Base-by-base conservation (phyloP, 2,113 vertebrate genomes). In the Malurus melanocephalus region DNA sequence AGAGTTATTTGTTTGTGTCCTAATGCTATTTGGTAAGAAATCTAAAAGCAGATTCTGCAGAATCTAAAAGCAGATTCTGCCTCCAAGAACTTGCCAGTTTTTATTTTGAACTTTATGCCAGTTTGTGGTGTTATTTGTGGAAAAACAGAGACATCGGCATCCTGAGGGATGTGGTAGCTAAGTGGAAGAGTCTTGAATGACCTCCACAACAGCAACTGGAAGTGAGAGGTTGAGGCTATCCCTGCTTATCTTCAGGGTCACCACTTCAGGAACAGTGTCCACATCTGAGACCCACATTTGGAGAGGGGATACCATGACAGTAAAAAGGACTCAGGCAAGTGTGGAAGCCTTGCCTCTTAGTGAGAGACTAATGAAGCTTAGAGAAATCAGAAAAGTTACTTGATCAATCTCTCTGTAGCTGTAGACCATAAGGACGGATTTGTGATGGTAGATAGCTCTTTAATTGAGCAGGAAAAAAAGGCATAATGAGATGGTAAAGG, bases 401-500 rank as follows among this genome's bases (percentile, higher is more conserved):
- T 76, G 69, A 81, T 91, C 28, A 7, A 55, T 80, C 26, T 26
- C 9, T 72, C 69, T 75, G 32, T 83, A 73, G 80, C 27, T 78
- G 35, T 43, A 10, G 13, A 75, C 62, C 55, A n/a, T 87, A 88
- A 86, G 83, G 90, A 84, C 35, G 43, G 33, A 51, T 67, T 91
- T 93, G 73, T 88, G 66, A 75, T 91, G 62, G 77, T 91, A 88
- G 73, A 81, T 87, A 82, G 62, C 38, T 90, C 86, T 92, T 90
- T 86, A 91, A 93, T 91, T 90, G 92, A 91, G 88, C 86, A 91
- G 92, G 76, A 84, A 90, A 33, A 95, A 92, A 72, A 38, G 38
- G 27, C 57, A 62, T 92, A 88, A 95, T 93, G 94, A 88, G 59
- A 89, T 84, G 79, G 59, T 89, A 88, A 78, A 92, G 21, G 77